A percentile compares a stretch with the other conserved stretches of the same genome.
phyloP scores from a whole-genome alignment of 2,113 vertebrate species.

The Lonchura striata region DNA sequence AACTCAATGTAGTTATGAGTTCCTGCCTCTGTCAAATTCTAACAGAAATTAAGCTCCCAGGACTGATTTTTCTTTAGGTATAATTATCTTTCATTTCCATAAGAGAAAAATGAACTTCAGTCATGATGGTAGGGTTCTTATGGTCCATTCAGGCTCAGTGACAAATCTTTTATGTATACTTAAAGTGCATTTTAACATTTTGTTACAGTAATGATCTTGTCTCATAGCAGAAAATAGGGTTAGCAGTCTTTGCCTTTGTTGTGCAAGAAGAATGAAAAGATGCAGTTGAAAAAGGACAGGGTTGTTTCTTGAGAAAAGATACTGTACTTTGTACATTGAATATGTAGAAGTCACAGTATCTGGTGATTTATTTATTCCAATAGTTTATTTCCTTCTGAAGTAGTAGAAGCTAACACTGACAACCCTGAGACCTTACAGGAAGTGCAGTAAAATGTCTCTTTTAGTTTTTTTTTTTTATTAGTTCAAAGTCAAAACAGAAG shows the following conservation, averaged over 20 bases:
- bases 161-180: constrained; percentile 37
- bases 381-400: not conserved
- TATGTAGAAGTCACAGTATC: not conserved
- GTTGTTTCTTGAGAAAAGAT: not conserved
- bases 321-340: not conserved
- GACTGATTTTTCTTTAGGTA: constrained; percentile 52
- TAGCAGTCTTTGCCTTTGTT: not conserved
- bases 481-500: not conserved
- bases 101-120: constrained; percentile 65
- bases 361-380: not conserved
- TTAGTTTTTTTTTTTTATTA: not conserved
- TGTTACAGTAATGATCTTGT: constrained; percentile 52
- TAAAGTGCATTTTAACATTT: constrained; percentile 61
- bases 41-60: constrained; percentile 48
- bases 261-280: constrained; percentile 43
- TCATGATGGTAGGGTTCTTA: constrained; percentile 56
- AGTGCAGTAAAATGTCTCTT: not conserved
- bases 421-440: not conserved
- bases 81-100: constrained; percentile 64
- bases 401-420: not conserved
- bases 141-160: constrained; percentile 59
- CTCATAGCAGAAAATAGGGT: constrained; percentile 17
- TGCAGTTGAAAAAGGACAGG: constrained; percentile 37
- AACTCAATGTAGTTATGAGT: not conserved
- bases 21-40: not conserved